Evolutionary conservation across 2,888 invertebrate species (phyloP).

Genomic region (Elaeidobius kamerunicus): DNA sequence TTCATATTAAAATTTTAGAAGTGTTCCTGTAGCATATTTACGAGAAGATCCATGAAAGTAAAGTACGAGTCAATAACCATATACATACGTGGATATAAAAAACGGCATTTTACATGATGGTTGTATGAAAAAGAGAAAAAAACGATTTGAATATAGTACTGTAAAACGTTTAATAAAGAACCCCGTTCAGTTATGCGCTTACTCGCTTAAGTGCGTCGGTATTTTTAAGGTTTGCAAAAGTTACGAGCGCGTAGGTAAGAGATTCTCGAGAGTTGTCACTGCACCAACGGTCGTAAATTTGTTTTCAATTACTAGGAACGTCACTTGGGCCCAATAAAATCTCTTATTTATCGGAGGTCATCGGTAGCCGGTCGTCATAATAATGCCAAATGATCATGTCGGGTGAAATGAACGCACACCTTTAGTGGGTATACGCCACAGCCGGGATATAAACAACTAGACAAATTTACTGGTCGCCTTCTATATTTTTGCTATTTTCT

Average conservation of each 20-base stretch:
- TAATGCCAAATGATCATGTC: slow-evolving; percentile 23
- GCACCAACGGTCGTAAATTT: slow-evolving; percentile 23
- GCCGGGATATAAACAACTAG: no score
- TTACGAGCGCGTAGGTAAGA: slow-evolving; percentile 25
- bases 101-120: no score
- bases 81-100: no score
- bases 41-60: no score
- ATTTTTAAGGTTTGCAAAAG: slow-evolving; percentile 12
- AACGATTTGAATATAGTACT: no score
- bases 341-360: slow-evolving; percentile 27
- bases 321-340: slow-evolving; percentile 26
- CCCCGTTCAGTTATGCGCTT: background rate
- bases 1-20: no score
- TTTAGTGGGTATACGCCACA: no score
- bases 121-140: no score
- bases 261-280: slow-evolving; percentile 23
- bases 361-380: slow-evolving; percentile 23
- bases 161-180: slow-evolving; percentile 3
- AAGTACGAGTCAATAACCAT: no score
- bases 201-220: background rate
- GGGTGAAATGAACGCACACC: slow-evolving; percentile 1
- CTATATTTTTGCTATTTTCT: no score
- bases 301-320: slow-evolving; percentile 29
- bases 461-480: no score
- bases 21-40: no score